Evolutionary conservation across 1,140 invertebrate genomes (phyloP).

Genomic region (Drosophila lacteicornis): DNA sequence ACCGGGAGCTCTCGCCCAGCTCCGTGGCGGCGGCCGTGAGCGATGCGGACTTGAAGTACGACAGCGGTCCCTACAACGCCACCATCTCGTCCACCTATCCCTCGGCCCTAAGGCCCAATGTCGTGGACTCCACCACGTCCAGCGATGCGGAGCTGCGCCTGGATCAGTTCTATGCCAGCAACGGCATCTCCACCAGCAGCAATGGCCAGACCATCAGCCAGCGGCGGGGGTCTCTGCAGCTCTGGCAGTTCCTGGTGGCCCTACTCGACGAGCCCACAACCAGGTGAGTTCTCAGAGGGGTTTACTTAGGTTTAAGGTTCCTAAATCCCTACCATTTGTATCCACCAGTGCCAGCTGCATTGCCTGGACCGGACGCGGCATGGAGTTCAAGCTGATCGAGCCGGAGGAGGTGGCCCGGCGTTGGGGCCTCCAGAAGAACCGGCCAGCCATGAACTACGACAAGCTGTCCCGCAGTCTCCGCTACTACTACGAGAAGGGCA

Average conservation of each 20-base stretch:
- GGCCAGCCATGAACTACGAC: slow-evolving; percentile 99
- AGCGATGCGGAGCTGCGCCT: slow-evolving; percentile 76
- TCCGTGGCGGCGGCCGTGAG: slow-evolving; percentile 21
- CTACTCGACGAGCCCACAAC: slow-evolving; percentile 92
- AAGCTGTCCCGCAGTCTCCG: slow-evolving; percentile 96
- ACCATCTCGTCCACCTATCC: slow-evolving; percentile 80
- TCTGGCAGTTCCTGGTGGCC: slow-evolving; percentile 97
- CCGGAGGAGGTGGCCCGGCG: slow-evolving; percentile 95
- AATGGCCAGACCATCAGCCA: slow-evolving; percentile 74
- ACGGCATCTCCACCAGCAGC: slow-evolving; percentile 75
- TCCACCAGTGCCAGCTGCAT: slow-evolving; percentile 92
- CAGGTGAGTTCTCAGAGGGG: slow-evolving; percentile 52
- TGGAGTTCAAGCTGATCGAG: slow-evolving; percentile 97
- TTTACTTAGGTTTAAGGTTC: neutral
- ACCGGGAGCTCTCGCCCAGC: slow-evolving; percentile 63
- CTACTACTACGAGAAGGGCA: slow-evolving; percentile 99
- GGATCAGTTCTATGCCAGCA: slow-evolving; percentile 78
- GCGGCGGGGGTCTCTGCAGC: slow-evolving; percentile 93
- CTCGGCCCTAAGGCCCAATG: slow-evolving; percentile 57
- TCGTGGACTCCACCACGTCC: slow-evolving; percentile 79
- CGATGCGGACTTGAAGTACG: slow-evolving; percentile 76
- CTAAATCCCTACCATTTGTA: no score
- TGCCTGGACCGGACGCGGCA: slow-evolving; percentile 96
- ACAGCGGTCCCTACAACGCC: slow-evolving; percentile 76
- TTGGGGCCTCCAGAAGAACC: slow-evolving; percentile 94